Conservation (phyloP, 2,888 invertebrate genomes). For the Thysanoteuthis rhombus region DNA sequence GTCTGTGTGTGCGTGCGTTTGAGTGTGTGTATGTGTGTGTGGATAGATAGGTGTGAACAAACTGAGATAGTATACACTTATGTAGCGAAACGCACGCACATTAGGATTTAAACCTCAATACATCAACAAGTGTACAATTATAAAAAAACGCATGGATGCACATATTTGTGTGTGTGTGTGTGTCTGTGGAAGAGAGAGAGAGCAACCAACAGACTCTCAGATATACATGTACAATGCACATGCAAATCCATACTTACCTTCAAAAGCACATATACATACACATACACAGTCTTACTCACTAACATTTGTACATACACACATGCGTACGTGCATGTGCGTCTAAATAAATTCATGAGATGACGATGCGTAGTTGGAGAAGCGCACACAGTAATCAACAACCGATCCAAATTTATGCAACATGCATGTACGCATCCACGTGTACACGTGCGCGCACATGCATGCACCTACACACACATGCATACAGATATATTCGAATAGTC, state of each 20-base stretch:
- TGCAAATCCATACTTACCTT: too few relatives aligned
- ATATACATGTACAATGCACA: too few relatives aligned
- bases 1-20: neutral
- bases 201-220: too few relatives aligned
- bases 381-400: neutral
- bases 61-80: too few relatives aligned
- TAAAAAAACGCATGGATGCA: neutral
- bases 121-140: too few relatives aligned
- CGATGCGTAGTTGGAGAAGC: neutral
- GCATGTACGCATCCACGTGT: too few relatives aligned
- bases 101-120: too few relatives aligned
- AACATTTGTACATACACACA: neutral
- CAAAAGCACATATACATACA: too few relatives aligned
- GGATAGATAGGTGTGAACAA: too few relatives aligned
- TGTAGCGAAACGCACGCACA: too few relatives aligned
- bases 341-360: neutral
- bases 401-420: neutral
- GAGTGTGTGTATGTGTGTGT: neutral
- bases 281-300: neutral
- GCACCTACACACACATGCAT: neutral
- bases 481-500: neutral
- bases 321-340: neutral
- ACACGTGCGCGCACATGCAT: neutral
- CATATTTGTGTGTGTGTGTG: neutral
- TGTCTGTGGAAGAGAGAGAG: too few relatives aligned